These are phyloP conservation scores for Rhadinocentrus ornatus DNA, from an alignment of 2,797 vertebrate genomes.

Conservation along the genomic window DNA sequence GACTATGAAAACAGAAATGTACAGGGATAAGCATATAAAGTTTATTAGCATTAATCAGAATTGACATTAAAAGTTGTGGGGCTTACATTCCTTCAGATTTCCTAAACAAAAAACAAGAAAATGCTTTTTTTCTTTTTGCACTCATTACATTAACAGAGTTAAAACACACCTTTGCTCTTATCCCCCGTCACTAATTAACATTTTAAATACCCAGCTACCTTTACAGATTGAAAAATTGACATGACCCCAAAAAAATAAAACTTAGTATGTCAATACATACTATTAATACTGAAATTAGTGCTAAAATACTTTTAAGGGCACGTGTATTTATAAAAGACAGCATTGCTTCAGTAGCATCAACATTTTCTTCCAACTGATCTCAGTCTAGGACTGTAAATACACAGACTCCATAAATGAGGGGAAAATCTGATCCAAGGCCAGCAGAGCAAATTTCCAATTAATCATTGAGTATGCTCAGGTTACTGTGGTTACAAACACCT, in stretches of 20 bases:
- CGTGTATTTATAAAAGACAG: background rate
- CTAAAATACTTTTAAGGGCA: constrained; percentile 24
- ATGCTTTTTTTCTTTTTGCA: background rate
- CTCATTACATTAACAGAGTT: background rate
- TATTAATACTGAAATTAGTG: background rate
- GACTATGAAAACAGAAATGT: background rate
- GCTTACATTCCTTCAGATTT: background rate
- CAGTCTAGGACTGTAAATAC: constrained; percentile 4
- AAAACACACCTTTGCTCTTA: background rate
- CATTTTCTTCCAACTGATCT: constrained; percentile 4
- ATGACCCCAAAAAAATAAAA: background rate
- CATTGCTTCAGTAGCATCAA: background rate
- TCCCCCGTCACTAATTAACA: background rate
- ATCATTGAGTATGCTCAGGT: constrained; percentile 5
- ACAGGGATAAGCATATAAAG: background rate
- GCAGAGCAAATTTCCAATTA: constrained; percentile 22
- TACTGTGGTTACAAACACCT: constrained; percentile 28
- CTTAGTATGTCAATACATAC: background rate
- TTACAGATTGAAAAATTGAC: background rate
- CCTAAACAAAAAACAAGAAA: background rate
- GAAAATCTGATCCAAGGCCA: constrained; percentile 30
- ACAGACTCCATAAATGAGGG: constrained; percentile 1
- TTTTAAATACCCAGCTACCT: background rate
- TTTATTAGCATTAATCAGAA: constrained; percentile 48
- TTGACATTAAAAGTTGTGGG: background rate